phyloP scores from a whole-genome alignment of 2,113 vertebrate species.

The Pogonocichla stellata region DNA sequence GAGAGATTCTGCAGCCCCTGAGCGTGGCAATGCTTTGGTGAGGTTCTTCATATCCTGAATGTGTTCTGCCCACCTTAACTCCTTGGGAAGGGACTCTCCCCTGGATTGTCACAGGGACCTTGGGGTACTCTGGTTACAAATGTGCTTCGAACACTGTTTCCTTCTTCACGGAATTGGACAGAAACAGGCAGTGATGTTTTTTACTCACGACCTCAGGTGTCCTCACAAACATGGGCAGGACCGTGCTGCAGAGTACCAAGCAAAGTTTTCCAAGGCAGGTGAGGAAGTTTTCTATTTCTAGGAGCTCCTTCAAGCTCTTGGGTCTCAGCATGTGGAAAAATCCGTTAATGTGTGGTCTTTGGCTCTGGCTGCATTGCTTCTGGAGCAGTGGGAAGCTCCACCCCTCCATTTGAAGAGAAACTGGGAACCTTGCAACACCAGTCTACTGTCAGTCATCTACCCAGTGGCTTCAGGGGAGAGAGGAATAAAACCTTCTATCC shows the following conservation, averaged over 20 bases:
- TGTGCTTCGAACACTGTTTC: background rate
- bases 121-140: background rate
- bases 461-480: background rate
- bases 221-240: background rate
- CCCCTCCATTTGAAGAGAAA: background rate
- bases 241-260: background rate
- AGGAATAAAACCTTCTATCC: background rate
- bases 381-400: background rate
- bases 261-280: constrained; percentile 25
- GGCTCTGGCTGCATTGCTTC: background rate
- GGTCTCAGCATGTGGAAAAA: background rate
- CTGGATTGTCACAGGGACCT: background rate
- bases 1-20: background rate
- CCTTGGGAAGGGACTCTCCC: background rate
- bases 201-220: background rate
- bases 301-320: background rate
- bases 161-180: background rate
- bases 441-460: background rate
- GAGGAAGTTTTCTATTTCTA: background rate
- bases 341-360: background rate
- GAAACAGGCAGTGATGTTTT: background rate
- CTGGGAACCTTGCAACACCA: background rate
- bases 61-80: background rate
- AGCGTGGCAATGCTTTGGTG: background rate
- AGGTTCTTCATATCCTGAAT: background rate